Evolutionary conservation across 2,888 invertebrate species (phyloP).

Genomic region (Xestia ashworthii): DNA sequence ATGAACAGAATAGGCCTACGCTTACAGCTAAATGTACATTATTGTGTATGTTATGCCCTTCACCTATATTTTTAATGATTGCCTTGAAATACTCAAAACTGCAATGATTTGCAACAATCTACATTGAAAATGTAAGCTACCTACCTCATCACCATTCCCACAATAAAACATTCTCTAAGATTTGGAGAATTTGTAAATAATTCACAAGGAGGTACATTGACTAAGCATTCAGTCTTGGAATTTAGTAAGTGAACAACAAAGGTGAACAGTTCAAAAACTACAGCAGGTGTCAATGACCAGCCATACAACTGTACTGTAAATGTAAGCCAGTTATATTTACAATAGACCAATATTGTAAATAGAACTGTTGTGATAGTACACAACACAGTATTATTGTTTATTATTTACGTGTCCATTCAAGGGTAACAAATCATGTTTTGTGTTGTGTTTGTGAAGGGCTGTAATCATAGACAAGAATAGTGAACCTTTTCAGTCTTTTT

Average conservation of each 20-base stretch:
- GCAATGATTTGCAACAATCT: conserved; percentile 38
- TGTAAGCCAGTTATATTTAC: conserved; percentile 31
- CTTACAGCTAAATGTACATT: conserved; percentile 9
- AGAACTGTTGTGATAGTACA: conserved; percentile 28
- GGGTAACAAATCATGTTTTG: conserved; percentile 38
- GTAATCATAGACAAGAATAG: conserved; percentile 45
- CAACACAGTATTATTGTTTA: conserved; percentile 46
- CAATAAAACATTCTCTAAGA: conserved; percentile 2
- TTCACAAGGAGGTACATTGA: conserved; percentile 26
- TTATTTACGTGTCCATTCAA: conserved; percentile 57
- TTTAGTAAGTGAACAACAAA: conserved; percentile 40
- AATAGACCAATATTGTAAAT: conserved; percentile 21
- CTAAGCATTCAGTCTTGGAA: conserved; percentile 2
- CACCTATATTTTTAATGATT: conserved; percentile 52
- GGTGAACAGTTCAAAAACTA: conserved; percentile 31
- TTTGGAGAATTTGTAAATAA: conserved; percentile 36
- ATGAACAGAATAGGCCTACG: conserved; percentile 35
- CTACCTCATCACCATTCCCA: conserved; percentile 34
- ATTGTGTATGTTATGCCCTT: conserved; percentile 42
- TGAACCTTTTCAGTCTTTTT: conserved; percentile 25
- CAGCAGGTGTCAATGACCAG: conserved; percentile 58
- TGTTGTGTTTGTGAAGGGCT: conserved; percentile 38
- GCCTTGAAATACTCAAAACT: conserved; percentile 45
- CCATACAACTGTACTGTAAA: conserved; percentile 25
- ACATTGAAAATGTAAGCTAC: conserved; percentile 27